A percentile compares a stretch with the other conserved stretches of the same genome.
These are phyloP conservation scores for Drosophila anceps DNA, from an alignment of 2,888 invertebrate species.

Conservation along the genomic window DNA sequence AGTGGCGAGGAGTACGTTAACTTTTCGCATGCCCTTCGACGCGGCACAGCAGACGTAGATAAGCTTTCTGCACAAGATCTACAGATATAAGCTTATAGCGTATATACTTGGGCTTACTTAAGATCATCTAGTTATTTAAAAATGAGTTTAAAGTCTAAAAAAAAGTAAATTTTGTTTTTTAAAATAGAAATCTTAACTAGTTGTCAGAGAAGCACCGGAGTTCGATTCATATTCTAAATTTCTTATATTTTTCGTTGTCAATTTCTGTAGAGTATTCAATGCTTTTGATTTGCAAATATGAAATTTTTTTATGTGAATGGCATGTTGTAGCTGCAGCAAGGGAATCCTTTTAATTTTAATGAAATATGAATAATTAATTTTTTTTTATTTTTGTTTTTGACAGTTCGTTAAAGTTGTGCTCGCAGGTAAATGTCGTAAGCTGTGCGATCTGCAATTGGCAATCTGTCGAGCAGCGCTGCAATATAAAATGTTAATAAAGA, in stretches of 20 bases:
- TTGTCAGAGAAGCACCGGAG: no score
- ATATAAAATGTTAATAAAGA: no score
- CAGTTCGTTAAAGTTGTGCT: neutral
- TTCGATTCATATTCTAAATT: neutral
- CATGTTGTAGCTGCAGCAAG: neutral
- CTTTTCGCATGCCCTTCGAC: constrained; percentile 4
- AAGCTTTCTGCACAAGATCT: neutral
- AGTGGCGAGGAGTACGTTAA: constrained; percentile 1
- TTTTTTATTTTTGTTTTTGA: constrained; percentile 1
- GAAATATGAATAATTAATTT: neutral
- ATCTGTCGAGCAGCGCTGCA: neutral
- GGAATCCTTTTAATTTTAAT: constrained; percentile 4
- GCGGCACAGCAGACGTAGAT: neutral
- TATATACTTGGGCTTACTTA: neutral
- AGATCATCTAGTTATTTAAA: neutral
- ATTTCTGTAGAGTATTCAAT: constrained; percentile 2
- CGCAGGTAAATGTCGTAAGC: neutral
- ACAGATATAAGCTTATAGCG: rapidly evolving
- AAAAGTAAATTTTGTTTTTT: no score
- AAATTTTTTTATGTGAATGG: neutral
- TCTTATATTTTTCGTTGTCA: neutral
- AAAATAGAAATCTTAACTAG: neutral
- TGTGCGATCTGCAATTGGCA: neutral
- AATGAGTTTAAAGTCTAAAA: no score
- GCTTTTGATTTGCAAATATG: neutral